Percentiles rank a stretch among this genome's conserved stretches.
These are phyloP conservation scores for Toxotes chatareus DNA, from an alignment of 2,113 vertebrate genomes.

Conservation along the genomic window DNA sequence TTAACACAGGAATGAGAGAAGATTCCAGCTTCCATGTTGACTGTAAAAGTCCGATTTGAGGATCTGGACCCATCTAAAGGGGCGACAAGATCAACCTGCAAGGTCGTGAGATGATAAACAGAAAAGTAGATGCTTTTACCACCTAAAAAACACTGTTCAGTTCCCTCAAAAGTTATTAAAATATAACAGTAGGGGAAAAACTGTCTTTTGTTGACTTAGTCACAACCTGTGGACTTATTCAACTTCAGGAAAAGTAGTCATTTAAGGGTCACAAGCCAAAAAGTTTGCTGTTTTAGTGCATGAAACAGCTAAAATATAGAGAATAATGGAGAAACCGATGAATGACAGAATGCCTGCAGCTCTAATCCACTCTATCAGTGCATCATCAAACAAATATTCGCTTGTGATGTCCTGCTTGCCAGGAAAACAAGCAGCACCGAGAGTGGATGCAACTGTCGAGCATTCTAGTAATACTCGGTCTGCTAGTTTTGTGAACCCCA, in stretches of 20 bases:
- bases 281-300: not conserved
- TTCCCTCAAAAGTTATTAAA: not conserved
- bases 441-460: not conserved
- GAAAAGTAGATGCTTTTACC: not conserved
- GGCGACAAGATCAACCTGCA: not conserved
- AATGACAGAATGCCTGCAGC: slow-evolving; percentile 8
- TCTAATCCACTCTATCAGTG: slow-evolving; percentile 7
- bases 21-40: slow-evolving; percentile 38
- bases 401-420: not conserved
- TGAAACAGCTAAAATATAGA: not conserved
- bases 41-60: slow-evolving; percentile 11
- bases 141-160: not conserved
- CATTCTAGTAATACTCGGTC: slow-evolving; percentile 19
- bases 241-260: not conserved
- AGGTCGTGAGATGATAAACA: no score
- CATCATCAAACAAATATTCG: slow-evolving; percentile 24
- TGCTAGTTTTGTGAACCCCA: slow-evolving; percentile 38
- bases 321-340: not conserved
- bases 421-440: not conserved
- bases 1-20: slow-evolving; percentile 57
- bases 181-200: not conserved
- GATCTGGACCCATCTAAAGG: not conserved
- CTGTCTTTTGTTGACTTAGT: not conserved
- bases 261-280: not conserved
- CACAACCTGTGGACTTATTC: not conserved